A percentile compares a stretch with the other conserved stretches of the same genome.
Conservation (phyloP, 2,797 vertebrate genomes). For the Phalloptychus januarius region DNA sequence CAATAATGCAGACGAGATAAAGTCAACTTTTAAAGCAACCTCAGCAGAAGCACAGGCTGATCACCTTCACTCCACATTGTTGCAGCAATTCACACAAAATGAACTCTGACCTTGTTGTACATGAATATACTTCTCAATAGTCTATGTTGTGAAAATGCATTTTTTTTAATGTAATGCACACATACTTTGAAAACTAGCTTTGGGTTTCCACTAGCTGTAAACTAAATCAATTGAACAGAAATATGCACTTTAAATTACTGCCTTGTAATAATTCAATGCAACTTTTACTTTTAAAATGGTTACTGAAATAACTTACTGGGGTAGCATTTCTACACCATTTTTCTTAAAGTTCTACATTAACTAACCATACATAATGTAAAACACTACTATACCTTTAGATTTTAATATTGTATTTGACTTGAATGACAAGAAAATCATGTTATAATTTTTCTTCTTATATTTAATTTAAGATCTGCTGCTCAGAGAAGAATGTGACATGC, state of each 20-base stretch:
- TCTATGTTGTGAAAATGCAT: background rate
- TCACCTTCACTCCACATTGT: background rate
- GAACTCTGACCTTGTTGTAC: background rate
- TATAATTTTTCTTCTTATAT: background rate
- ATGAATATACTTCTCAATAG: background rate
- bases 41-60: background rate
- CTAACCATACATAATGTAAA: background rate
- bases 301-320: background rate
- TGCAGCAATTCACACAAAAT: background rate
- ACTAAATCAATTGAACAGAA: background rate
- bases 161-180: background rate
- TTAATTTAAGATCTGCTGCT: slow-evolving; percentile 72
- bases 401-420: background rate
- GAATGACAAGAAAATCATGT: too few relatives aligned
- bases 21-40: background rate
- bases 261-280: background rate
- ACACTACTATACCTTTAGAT: background rate
- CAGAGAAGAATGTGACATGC: slow-evolving; percentile 31
- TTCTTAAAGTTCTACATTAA: background rate
- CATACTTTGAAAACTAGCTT: background rate
- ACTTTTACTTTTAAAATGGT: background rate
- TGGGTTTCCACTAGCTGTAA: background rate
- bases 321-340: background rate
- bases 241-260: background rate
- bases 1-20: too few relatives aligned